phyloP scores from a whole-genome alignment of 2,113 vertebrate species.

The Oryzias melastigma region DNA sequence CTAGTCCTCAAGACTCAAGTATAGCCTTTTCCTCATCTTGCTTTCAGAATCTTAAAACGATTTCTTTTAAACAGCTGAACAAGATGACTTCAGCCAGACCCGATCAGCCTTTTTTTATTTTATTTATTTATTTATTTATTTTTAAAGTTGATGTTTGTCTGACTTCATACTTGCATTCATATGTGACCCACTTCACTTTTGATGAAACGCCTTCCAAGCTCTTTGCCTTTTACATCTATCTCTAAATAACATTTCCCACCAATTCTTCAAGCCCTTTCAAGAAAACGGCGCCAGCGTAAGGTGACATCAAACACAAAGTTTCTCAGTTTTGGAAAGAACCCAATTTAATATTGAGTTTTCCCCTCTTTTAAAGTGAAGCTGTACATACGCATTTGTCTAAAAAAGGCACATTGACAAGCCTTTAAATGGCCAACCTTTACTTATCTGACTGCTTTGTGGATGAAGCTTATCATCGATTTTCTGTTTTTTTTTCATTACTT shows the following conservation, averaged over 20 bases:
- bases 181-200: neutral
- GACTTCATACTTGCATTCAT: constrained; percentile 3
- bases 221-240: constrained; percentile 24
- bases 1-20: too few species aligned
- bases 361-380: neutral
- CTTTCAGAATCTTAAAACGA: too few species aligned
- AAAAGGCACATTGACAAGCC: neutral
- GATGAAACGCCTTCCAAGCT: constrained; percentile 16
- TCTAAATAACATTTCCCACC: constrained; percentile 21
- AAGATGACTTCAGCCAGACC: too few species aligned
- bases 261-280: constrained; percentile 8
- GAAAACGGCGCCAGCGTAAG: constrained; percentile 1
- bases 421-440: neutral
- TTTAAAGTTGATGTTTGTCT: too few species aligned
- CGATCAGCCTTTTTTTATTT: too few species aligned
- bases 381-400: neutral
- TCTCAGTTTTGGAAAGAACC: constrained; percentile 7
- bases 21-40: too few species aligned
- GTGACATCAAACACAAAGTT: constrained; percentile 12
- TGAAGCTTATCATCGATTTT: constrained; percentile 18
- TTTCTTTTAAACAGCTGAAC: too few species aligned
- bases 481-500: neutral
- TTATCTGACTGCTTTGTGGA: constrained; percentile 13
- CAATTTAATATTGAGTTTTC: constrained; percentile 11
- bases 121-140: too few species aligned